Conservation (phyloP, 2,797 vertebrate genomes). For the Emys orbicularis region DNA sequence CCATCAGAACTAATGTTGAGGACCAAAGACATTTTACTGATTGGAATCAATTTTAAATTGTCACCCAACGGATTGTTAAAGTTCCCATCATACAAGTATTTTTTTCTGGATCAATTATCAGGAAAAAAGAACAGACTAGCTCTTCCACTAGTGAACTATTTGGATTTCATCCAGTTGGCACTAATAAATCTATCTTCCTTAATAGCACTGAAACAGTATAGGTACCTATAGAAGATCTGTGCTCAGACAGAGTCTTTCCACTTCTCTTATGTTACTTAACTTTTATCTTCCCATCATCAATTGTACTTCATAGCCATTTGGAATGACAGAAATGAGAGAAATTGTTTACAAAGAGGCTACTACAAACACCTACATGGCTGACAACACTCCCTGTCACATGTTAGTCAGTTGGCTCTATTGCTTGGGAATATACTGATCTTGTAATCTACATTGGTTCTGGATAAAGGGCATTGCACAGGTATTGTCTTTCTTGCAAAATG, state of each 20-base stretch:
- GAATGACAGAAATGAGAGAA: not conserved
- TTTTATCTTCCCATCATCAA: not conserved
- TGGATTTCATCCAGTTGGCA: constrained; percentile 7
- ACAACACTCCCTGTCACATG: not conserved
- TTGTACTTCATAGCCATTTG: not conserved
- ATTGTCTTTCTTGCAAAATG: not conserved
- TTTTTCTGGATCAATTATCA: constrained; percentile 25
- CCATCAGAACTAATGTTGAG: not conserved
- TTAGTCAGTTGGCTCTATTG: not conserved
- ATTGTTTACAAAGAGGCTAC: not conserved
- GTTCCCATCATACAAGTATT: not conserved
- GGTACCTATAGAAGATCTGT: not conserved
- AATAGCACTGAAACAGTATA: not conserved
- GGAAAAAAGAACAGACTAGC: constrained; percentile 2
- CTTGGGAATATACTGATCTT: not conserved
- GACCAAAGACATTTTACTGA: not conserved
- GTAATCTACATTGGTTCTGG: not conserved
- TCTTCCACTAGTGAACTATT: not conserved
- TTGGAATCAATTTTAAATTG: not conserved
- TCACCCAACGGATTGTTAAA: not conserved
- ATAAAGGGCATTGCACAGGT: not conserved
- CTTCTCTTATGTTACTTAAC: not conserved
- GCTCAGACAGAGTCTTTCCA: not conserved
- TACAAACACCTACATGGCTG: not conserved
- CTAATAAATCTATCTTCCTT: not conserved